Base-by-base conservation (phyloP, 2,113 vertebrate species). In the Galemys pyrenaicus region DNA sequence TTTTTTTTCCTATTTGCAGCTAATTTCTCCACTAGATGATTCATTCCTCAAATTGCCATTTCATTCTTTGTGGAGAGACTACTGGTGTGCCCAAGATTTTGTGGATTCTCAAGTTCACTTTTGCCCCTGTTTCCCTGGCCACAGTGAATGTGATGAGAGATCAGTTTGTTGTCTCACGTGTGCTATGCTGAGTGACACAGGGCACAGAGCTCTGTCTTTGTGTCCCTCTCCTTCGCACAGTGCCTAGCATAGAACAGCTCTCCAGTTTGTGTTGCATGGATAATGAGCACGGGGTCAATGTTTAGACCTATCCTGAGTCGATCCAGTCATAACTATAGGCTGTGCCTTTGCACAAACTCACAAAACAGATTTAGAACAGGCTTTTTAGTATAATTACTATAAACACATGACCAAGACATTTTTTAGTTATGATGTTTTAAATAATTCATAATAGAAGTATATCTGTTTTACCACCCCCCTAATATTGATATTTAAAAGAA, bases 371-470 rank as follows among this genome's bases (percentile, higher is more conserved):
- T 64, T 71, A 60, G 12, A 81, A 20, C 41, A 77, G 58, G 35
- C 13, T 89, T 94, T 94, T 77, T 64, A 95, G 8, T 83, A 4
- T 49, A 37, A n/a, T 2, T 56, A 56, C 2, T 51, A 84, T 84
- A 78, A 86, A 32, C 39, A 46, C 39, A 80, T 88, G 49, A 73
- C 54, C 9, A 83, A n/a, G 54, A 90, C 35, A 62, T 74, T n/a
- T 86, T 78, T 80, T 19, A 79, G 46, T 92, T 90, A 78, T 20
- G 32, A 79, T 80, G 37, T 28, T 85, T 95, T 67, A 87, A 94
- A 60, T 79, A 92, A 92, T 92, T 92, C 28, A 65, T 44, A 82
- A 56, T 91, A 84, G 94, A n/a, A 92, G 20, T 68, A 16, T 89
- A 58, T 78, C 1, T 91, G 58, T 85, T 95, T 83, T 70, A 70